phyloP scores from a whole-genome alignment of 1,140 invertebrate genomes.

The Carcinoscorpius rotundicauda region DNA sequence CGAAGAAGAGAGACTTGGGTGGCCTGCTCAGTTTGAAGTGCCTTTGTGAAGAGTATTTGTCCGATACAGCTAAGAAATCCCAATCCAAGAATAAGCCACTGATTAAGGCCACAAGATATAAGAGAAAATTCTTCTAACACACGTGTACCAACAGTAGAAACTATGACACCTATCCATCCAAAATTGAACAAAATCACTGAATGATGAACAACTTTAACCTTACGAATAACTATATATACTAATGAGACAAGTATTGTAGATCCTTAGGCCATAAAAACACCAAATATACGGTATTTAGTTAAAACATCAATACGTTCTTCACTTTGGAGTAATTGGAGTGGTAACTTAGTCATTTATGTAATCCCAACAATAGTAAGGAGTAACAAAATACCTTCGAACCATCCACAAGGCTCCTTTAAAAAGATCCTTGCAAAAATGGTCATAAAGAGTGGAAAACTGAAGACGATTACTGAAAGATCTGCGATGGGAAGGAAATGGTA shows the following conservation, averaged over 20 bases:
- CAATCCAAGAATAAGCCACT: constrained; percentile 62
- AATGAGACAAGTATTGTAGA: constrained; percentile 78
- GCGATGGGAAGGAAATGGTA: constrained; percentile 44
- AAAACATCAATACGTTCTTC: constrained; percentile 14
- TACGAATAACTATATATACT: constrained; percentile 69
- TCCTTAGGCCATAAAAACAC: constrained; percentile 63
- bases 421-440: constrained; percentile 42
- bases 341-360: constrained; percentile 40
- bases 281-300: constrained; percentile 37
- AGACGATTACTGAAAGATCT: constrained; percentile 46
- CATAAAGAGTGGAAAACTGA: constrained; percentile 44
- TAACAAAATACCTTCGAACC: constrained; percentile 40
- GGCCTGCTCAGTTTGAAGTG: constrained; percentile 75
- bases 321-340: constrained; percentile 34
- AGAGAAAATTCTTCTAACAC: constrained; percentile 63
- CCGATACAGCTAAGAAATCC: constrained; percentile 77
- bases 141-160: constrained; percentile 59
- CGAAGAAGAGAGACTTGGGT: constrained; percentile 84
- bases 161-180: constrained; percentile 56
- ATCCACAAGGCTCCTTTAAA: constrained; percentile 42
- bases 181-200: constrained; percentile 16
- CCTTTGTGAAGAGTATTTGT: constrained; percentile 70
- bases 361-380: constrained; percentile 39
- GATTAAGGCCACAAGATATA: constrained; percentile 61
- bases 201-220: constrained; percentile 50